Base-by-base conservation (phyloP, 2,113 vertebrate genomes). In the Onychorhynchus coronatus region DNA sequence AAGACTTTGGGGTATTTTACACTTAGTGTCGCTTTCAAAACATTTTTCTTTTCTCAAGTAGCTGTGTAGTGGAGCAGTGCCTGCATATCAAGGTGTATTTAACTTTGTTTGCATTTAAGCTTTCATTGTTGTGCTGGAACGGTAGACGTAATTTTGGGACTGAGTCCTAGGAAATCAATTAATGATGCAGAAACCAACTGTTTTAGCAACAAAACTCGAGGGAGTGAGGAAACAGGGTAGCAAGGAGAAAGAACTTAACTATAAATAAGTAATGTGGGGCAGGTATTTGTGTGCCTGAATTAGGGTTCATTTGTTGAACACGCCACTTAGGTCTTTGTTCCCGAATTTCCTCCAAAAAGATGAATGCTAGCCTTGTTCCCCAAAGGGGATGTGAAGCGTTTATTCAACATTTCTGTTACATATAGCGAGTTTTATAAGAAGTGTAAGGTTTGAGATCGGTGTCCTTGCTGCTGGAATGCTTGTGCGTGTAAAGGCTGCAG, bases 81-180 rank as follows among this genome's bases (percentile, higher is more conserved):
- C 33, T 91, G 91, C 70, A 46, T 88, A 67, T 50, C 47, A 61
- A 44, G 78, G 53, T 95, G 93, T 85, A 39, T 89, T 59, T 84
- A 78, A 93, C 77, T 91, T 85, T 91, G 84, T 93, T 95, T 81
- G 94, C 80, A 44, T 92, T 94, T 62, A 27, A 33, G 72, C 67
- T 95, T 96, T 97, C 93, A 75, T 52, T 92, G 77, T 86, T 89
- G 14, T 82, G 59, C 79, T 91, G 94, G 88, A 46, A 91, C 62
- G 80, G 72, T 80, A 81, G 73, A 65, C 12, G 53, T 93, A 66
- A 76, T 94, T 96, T 96, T 93, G 92, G 89, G 90, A 95, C 46
- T 67, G 58, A 96, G 91, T 91, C 58, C 88, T 95, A 92, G 75
- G 93, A 94, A 95, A 89, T 95, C 91, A 87, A 46, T 95, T 94